A percentile compares a stretch with the other conserved stretches of the same genome.
Evolutionary conservation across 1,140 invertebrate genomes (phyloP).

Genomic region (Dinothrombium tinctorium): DNA sequence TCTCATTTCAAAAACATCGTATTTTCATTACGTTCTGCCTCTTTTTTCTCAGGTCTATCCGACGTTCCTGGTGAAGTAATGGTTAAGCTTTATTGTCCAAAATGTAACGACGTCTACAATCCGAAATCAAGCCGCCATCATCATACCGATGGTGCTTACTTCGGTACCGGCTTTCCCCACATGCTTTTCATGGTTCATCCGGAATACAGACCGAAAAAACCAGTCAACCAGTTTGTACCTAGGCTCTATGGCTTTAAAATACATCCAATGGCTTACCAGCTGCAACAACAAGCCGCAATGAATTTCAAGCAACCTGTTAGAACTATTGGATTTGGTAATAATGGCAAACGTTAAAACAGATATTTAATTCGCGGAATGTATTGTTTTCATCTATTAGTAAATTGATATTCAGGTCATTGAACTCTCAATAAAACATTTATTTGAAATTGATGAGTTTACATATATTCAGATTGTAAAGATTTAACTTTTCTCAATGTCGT

Average conservation of each 20-base stretch:
- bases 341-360: not conserved
- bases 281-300: constrained; percentile 53
- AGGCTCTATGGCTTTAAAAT: constrained; percentile 98
- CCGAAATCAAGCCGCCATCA: constrained; percentile 97
- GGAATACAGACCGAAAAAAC: constrained; percentile 88
- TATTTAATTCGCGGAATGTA: too few relatives aligned
- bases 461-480: too few relatives aligned
- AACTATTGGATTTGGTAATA: not conserved
- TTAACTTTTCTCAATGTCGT: too few relatives aligned
- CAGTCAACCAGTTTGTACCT: constrained; percentile 89
- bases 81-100: constrained; percentile 98
- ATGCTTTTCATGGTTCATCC: constrained; percentile 99
- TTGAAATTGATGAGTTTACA: too few relatives aligned
- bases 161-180: constrained; percentile 97
- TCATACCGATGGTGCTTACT: constrained; percentile 97
- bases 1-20: too few relatives aligned
- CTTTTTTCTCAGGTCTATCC: constrained; percentile 44
- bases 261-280: constrained; percentile 90
- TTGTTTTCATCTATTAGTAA: too few relatives aligned
- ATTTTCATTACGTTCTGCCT: not conserved
- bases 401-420: too few relatives aligned
- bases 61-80: constrained; percentile 97
- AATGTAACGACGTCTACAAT: constrained; percentile 98
- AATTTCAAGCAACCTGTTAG: constrained; percentile 1
- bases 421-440: too few relatives aligned